Evolutionary conservation across 2,888 invertebrate genomes (phyloP).

Genomic region (Hyposoter didymator): DNA sequence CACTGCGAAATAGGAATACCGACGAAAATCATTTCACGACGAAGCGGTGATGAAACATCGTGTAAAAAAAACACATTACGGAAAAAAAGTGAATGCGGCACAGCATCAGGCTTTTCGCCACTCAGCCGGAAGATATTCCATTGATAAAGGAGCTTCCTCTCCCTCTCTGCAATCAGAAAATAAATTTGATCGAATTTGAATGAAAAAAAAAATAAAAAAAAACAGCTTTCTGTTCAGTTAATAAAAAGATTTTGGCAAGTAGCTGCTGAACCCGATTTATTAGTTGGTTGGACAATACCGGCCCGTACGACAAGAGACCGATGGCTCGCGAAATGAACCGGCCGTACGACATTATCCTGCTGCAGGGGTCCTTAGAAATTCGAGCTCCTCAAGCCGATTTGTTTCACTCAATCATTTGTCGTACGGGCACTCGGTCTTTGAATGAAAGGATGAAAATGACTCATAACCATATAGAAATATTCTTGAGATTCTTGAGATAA

Average conservation of each 20-base stretch:
- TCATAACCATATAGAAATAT: neutral
- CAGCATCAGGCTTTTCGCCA: neutral
- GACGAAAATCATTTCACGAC: constrained; percentile 41
- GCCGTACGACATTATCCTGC: neutral
- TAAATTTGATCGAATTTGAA: neutral
- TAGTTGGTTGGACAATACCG: neutral
- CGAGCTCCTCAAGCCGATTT: neutral
- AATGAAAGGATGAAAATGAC: constrained; percentile 14
- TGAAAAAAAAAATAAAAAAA: neutral
- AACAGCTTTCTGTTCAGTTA: neutral
- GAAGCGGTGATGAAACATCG: constrained; percentile 15
- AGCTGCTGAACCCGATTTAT: neutral
- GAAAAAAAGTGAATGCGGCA: neutral
- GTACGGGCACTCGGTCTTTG: neutral
- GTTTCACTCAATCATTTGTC: neutral
- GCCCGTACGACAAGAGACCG: neutral
- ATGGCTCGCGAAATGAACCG: neutral
- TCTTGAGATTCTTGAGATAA: constrained; percentile 25
- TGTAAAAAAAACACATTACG: neutral
- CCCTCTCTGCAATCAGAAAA: neutral
- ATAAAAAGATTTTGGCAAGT: neutral
- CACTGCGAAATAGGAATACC: constrained; percentile 22
- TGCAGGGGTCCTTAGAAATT: constrained; percentile 7
- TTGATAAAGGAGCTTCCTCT: neutral
- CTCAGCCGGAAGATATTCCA: neutral